phyloP scores from a whole-genome alignment of 2,797 vertebrate genomes.

The Pipistrellus pipistrellus region DNA sequence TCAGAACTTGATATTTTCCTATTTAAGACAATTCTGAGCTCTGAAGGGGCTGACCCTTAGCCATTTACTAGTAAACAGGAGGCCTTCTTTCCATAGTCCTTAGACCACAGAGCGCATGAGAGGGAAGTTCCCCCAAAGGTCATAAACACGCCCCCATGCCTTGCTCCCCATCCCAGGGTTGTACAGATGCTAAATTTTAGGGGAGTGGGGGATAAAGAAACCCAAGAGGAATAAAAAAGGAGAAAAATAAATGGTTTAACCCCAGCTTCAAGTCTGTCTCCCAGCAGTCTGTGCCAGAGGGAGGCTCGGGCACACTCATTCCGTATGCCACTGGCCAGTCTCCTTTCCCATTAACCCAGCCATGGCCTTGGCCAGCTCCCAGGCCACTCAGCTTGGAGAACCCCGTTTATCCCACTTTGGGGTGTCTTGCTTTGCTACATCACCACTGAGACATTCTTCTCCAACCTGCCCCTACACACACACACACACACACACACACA shows the following conservation, averaged over 20 bases:
- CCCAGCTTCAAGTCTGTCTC: not conserved
- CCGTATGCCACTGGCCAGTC: not conserved
- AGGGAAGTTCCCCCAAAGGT: not conserved
- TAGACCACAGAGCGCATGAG: not conserved
- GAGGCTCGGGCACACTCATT: not conserved
- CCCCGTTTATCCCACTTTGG: not conserved
- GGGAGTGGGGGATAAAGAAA: not conserved
- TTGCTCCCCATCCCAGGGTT: not conserved
- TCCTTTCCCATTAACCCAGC: not conserved
- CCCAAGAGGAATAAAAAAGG: not conserved
- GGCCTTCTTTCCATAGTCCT: not conserved
- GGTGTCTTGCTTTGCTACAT: not conserved
- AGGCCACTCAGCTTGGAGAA: not conserved
- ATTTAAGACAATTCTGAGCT: not conserved
- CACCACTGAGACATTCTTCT: not conserved
- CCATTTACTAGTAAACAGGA: not conserved
- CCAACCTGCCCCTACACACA: not conserved
- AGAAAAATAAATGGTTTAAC: not conserved
- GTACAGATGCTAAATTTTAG: not conserved
- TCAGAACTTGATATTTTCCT: constrained; percentile 29
- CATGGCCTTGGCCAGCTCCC: too few species aligned
- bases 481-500: not conserved
- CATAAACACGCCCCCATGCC: not conserved
- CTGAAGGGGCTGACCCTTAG: not conserved
- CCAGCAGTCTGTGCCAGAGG: not conserved